Evolutionary conservation across 2,797 vertebrate species (phyloP).

Genomic region (Coregonus sp.): DNA sequence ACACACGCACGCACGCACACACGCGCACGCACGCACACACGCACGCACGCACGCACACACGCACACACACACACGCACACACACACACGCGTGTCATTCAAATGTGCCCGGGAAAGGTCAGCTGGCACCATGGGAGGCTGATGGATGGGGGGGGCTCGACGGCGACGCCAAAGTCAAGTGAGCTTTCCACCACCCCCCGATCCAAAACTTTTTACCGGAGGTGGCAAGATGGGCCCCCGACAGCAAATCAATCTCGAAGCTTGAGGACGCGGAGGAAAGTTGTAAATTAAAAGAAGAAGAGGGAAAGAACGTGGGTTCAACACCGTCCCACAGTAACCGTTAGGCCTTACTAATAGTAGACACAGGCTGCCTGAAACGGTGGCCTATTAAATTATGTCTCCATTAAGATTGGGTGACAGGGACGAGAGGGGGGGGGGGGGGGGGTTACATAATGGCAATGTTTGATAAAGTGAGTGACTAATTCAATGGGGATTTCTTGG

Average conservation of each 20-base stretch:
- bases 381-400: constrained; percentile 1
- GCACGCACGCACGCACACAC: too few relatives aligned
- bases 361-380: not conserved
- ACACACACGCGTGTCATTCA: constrained; percentile 28
- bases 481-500: not conserved
- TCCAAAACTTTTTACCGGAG: constrained; percentile 54
- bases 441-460: not conserved
- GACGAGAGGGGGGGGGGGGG: not conserved
- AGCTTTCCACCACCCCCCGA: constrained; percentile 57
- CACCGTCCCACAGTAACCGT: not conserved
- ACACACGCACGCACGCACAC: too few relatives aligned
- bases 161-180: constrained; percentile 49
- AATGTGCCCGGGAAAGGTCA: constrained; percentile 63
- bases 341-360: not conserved
- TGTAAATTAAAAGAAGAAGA: not conserved
- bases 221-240: constrained; percentile 31
- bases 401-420: constrained; percentile 5
- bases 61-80: not conserved
- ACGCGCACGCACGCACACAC: too few relatives aligned
- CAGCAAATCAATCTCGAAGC: constrained; percentile 36
- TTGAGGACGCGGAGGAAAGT: not conserved
- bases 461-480: constrained; percentile 12
- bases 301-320: not conserved
- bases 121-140: constrained; percentile 47
- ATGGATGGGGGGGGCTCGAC: constrained; percentile 54